Base-by-base conservation (phyloP, 2,113 vertebrate species). In the Brachirus orientalis region DNA sequence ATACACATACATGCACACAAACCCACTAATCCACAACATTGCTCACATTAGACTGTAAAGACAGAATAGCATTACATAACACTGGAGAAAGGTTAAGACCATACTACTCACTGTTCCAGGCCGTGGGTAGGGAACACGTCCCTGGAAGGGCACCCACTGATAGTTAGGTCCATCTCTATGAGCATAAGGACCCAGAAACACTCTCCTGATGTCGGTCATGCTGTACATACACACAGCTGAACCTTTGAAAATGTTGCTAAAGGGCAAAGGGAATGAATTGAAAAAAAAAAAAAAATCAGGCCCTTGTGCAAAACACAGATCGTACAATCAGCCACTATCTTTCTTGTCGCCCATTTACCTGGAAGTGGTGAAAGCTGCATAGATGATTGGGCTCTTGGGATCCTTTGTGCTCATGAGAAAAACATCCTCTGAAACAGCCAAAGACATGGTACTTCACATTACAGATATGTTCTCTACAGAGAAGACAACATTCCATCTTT, bases 391-490 rank as follows among this genome's bases (percentile, higher is more conserved):
- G 80, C 96, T 99, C 93, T 97, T 99, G 48, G 95, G 95, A 86
- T 99, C 98, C 90, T 98, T 99, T 45, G 96, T 96, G 88, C 95
- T 96, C 94, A 99, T 97, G 71, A 99, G 88, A 85, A 98, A 99
- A 53, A 99, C 92, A 77, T 98, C 97, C 94, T 99, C 98, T 99
- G 89, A 83, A 92, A 90, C 28, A 28, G 41, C 11, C 11, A 73
- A 70, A 63, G 12, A 59, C 8, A 75, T 53, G 18, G 19, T 7
- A 44, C 3, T 9, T 19, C 3, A 12, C 36, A 33, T 65, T 40
- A 62, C 10, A 65, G 7, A 41, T 0, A 50, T 12, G 36, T 54
- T 53, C 2, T 20, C 13, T 10, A 13, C 1, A 8, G 16, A 44
- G 43, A 19, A 10, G 6, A 12, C 0, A 3, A 4, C 8, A 54